phyloP scores from a whole-genome alignment of 2,113 vertebrate genomes.

The Anguilla japonica region DNA sequence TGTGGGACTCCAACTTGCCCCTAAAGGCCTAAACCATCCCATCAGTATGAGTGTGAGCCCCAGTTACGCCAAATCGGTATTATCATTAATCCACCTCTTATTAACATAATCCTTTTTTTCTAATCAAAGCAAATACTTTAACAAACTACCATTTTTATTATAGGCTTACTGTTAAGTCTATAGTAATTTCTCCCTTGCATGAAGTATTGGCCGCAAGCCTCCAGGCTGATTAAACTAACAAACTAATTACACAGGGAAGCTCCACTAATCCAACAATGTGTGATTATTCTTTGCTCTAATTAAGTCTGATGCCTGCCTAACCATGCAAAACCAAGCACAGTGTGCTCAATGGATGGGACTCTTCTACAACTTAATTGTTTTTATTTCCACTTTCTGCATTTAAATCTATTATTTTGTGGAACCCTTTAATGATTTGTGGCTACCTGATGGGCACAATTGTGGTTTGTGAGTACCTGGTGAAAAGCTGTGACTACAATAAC shows the following conservation, averaged over 20 bases:
- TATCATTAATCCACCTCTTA: not conserved
- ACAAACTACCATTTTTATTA: not conserved
- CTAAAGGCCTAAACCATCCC: too few relatives aligned
- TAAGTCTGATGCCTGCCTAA: conserved; percentile 36
- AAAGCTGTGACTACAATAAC: not conserved
- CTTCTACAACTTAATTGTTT: conserved; percentile 7
- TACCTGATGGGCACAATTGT: not conserved
- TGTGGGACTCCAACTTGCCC: too few relatives aligned
- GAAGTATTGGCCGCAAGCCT: conserved; percentile 25
- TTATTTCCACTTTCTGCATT: conserved; percentile 10
- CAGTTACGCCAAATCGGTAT: too few relatives aligned
- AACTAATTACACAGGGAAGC: conserved; percentile 45
- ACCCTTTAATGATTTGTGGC: not conserved
- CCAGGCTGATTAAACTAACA: conserved; percentile 38
- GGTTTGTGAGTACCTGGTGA: not conserved
- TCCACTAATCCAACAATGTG: conserved; percentile 36
- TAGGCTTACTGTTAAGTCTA: not conserved
- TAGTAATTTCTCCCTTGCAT: not conserved
- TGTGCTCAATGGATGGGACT: conserved; percentile 25
- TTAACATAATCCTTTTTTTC: not conserved
- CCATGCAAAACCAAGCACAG: conserved; percentile 37
- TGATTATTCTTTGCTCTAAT: conserved; percentile 45
- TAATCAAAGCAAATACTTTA: not conserved
- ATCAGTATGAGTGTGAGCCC: too few relatives aligned
- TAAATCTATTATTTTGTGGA: conserved; percentile 31